A percentile compares a stretch with the other conserved stretches of the same genome.
Conservation (phyloP, 37 sponge, comb jelly and placozoan species). For the Agelas oroides region DNA sequence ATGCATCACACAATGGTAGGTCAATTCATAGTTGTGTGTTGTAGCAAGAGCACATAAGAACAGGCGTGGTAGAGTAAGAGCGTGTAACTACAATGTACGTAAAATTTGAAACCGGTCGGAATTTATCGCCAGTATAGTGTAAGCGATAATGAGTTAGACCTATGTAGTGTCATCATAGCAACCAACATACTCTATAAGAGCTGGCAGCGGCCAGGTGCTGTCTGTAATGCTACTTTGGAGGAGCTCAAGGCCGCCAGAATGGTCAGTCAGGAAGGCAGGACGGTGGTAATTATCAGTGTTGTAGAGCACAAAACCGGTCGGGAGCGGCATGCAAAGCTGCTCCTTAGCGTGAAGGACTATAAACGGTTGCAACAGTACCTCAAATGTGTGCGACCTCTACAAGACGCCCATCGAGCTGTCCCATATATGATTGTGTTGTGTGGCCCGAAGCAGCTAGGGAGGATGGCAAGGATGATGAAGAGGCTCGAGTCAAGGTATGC, state of each 20-base stretch:
- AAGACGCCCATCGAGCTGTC: too few relatives aligned
- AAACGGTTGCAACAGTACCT: background rate
- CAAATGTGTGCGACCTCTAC: background rate
- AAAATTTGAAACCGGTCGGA: too few relatives aligned
- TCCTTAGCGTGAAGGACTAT: background rate
- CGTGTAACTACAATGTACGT: too few relatives aligned
- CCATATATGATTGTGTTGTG: background rate
- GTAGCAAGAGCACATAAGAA: too few relatives aligned
- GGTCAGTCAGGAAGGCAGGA: background rate
- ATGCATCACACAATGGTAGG: too few relatives aligned
- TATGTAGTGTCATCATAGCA: too few relatives aligned
- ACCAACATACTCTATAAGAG: background rate
- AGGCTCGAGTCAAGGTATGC: background rate
- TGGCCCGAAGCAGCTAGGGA: background rate
- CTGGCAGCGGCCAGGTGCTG: slow-evolving; percentile 19
- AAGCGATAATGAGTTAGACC: too few relatives aligned
- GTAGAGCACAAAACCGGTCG: background rate
- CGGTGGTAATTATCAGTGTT: background rate
- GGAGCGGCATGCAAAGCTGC: background rate
- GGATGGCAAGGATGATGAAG: background rate
- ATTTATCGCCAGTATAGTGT: too few relatives aligned
- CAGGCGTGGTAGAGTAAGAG: too few relatives aligned
- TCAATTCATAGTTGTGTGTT: too few relatives aligned
- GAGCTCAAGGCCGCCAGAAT: background rate
- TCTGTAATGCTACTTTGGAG: background rate